Evolutionary conservation across 2,888 invertebrate species (phyloP).

Genomic region (Archips xylosteana): DNA sequence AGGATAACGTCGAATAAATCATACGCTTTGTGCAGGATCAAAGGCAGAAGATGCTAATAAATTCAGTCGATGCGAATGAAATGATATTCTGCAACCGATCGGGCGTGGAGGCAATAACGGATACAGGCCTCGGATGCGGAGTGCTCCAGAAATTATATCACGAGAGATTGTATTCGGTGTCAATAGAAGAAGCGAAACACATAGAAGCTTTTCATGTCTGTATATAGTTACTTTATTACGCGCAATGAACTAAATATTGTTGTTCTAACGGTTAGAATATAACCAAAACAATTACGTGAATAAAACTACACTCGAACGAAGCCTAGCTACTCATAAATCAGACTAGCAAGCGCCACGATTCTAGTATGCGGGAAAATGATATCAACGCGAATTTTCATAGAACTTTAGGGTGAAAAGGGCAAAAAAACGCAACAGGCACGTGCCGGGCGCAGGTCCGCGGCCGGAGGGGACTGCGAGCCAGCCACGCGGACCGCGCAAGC

Average conservation of each 20-base stretch:
- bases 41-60: constrained; percentile 26
- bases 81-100: constrained; percentile 19
- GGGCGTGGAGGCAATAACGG: constrained; percentile 23
- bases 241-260: too few species aligned
- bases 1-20: constrained; percentile 35
- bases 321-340: too few species aligned
- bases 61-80: constrained; percentile 9
- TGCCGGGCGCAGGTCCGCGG: constrained; percentile 18
- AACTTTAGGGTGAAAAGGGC: constrained; percentile 38
- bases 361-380: neutral
- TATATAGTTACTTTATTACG: too few species aligned
- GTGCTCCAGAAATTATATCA: constrained; percentile 13
- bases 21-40: constrained; percentile 22
- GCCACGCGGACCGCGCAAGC: neutral
- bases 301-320: neutral
- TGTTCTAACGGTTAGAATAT: too few species aligned
- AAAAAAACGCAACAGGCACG: constrained; percentile 62
- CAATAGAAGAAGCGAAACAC: constrained; percentile 8
- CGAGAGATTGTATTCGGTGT: constrained; percentile 18
- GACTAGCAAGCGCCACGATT: neutral
- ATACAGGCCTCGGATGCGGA: constrained; percentile 11
- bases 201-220: neutral
- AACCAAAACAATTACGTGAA: too few species aligned
- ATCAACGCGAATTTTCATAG: neutral
- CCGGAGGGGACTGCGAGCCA: neutral